Percentiles rank a stretch among this genome's conserved stretches.
These are phyloP conservation scores for Melolontha melolontha DNA, from an alignment of 2,888 invertebrate species.

Conservation along the genomic window DNA sequence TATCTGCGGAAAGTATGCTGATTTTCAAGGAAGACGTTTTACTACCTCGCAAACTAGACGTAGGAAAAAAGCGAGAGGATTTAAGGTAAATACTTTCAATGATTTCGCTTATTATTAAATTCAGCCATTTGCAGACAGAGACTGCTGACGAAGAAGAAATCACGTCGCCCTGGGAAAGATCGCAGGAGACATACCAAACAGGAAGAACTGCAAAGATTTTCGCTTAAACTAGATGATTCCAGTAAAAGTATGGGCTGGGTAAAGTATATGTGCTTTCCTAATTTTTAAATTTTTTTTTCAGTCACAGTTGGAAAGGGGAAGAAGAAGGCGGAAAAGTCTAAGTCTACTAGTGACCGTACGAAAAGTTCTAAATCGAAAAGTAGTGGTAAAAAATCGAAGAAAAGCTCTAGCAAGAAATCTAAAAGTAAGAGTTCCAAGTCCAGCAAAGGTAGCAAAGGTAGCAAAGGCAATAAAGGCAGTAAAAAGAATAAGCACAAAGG, in stretches of 20 bases:
- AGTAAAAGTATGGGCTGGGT: too few species aligned
- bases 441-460: constrained; percentile 26
- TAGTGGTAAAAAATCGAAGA: constrained; percentile 20
- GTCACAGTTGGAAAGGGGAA: constrained; percentile 25
- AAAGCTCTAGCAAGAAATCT: constrained; percentile 16
- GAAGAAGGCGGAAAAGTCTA: constrained; percentile 39
- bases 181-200: too few species aligned
- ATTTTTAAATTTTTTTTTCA: not conserved
- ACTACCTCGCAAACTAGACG: constrained; percentile 49
- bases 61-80: constrained; percentile 44
- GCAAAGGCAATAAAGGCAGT: constrained; percentile 30
- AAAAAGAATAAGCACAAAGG: constrained; percentile 42
- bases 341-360: constrained; percentile 29
- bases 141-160: constrained; percentile 30
- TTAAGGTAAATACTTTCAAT: constrained; percentile 44
- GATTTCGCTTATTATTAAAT: constrained; percentile 19
- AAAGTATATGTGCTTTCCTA: too few species aligned
- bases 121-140: not conserved
- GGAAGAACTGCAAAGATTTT: too few species aligned
- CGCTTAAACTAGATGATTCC: too few species aligned
- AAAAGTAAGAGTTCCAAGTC: constrained; percentile 26
- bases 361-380: constrained; percentile 35
- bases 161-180: too few species aligned
- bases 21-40: constrained; percentile 51
- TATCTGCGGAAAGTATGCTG: constrained; percentile 47